phyloP scores from a whole-genome alignment of 53 echinoderm and acorn worm genomes.

The Temnopleurus reevesii region DNA sequence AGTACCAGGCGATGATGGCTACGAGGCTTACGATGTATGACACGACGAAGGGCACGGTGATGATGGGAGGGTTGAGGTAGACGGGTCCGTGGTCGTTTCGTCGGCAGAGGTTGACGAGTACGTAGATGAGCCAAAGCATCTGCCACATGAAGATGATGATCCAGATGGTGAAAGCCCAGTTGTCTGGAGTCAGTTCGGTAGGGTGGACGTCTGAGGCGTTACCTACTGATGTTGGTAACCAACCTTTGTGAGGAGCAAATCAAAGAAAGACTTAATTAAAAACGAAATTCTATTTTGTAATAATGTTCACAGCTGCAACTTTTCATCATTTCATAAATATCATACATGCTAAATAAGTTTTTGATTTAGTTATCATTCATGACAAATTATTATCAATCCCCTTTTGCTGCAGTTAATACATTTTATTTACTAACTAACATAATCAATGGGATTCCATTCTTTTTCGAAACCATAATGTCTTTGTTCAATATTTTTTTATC shows the following conservation, averaged over 20 bases:
- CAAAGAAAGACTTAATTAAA: neutral
- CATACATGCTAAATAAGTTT: too few species aligned
- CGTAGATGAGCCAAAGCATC: constrained; percentile 58
- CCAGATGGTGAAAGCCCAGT: constrained; percentile 59
- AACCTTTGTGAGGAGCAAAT: neutral
- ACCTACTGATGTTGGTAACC: constrained; percentile 34
- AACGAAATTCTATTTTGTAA: too few species aligned
- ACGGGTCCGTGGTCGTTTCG: constrained; percentile 59
- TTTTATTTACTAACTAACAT: too few species aligned
- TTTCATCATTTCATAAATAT: too few species aligned
- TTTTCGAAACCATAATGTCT: too few species aligned
- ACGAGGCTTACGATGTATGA: constrained; percentile 35
- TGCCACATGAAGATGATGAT: constrained; percentile 62
- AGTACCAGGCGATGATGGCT: constrained; percentile 58
- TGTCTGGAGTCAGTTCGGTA: constrained; percentile 55
- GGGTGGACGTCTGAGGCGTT: constrained; percentile 19
- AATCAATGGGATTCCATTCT: too few species aligned
- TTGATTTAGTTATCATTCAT: too few species aligned
- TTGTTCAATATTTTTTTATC: too few species aligned
- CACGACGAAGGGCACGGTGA: constrained; percentile 52
- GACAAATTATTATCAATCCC: too few species aligned
- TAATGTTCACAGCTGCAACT: too few species aligned
- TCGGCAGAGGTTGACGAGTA: constrained; percentile 45
- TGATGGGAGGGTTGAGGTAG: constrained; percentile 65
- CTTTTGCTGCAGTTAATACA: too few species aligned